Evolutionary conservation across 2,113 vertebrate genomes (phyloP).

Genomic region (Dolichallabes microphthalmus): DNA sequence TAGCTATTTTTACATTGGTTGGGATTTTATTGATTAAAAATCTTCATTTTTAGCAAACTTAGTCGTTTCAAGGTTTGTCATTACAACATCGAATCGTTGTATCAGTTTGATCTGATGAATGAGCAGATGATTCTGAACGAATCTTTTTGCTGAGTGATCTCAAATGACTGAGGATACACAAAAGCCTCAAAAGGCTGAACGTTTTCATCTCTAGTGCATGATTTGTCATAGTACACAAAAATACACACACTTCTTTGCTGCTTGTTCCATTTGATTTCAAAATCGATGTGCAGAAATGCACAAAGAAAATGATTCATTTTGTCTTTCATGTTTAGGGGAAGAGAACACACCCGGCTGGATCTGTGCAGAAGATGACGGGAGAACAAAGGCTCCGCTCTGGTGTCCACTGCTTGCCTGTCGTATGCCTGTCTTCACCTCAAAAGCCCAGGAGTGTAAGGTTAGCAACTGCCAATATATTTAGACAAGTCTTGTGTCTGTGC

Average conservation of each 20-base stretch:
- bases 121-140: not conserved
- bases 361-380: slow-evolving; percentile 84
- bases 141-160: not conserved
- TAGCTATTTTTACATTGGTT: too few relatives aligned
- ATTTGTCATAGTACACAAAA: not conserved
- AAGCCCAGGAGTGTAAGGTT: slow-evolving; percentile 76
- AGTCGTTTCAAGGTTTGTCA: too few relatives aligned
- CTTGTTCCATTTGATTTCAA: not conserved
- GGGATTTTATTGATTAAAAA: too few relatives aligned
- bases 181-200: not conserved
- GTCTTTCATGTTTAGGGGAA: slow-evolving; percentile 73
- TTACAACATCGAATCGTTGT: too few relatives aligned
- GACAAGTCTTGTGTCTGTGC: not conserved
- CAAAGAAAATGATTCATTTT: not conserved
- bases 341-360: slow-evolving; percentile 94
- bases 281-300: not conserved
- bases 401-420: slow-evolving; percentile 84
- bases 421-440: slow-evolving; percentile 81
- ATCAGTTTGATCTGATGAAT: not conserved
- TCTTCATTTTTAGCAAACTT: too few relatives aligned
- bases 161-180: not conserved
- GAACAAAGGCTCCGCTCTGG: slow-evolving; percentile 79
- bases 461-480: slow-evolving; percentile 28
- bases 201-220: not conserved
- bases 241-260: too few relatives aligned